phyloP scores from a whole-genome alignment of 2,113 vertebrate genomes.

The Lampris incognitus region DNA sequence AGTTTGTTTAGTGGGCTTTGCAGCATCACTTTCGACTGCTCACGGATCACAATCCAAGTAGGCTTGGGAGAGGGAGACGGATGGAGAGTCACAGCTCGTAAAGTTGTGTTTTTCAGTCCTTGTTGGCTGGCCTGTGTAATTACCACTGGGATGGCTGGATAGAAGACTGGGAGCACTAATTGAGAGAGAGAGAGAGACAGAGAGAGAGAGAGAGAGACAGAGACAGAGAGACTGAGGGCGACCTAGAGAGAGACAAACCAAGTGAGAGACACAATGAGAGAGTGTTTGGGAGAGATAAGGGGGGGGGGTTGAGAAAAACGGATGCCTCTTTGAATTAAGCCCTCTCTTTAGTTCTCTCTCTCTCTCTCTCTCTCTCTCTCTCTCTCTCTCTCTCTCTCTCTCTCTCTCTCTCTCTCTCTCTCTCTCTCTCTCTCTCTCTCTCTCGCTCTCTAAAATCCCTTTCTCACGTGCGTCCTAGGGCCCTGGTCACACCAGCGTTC shows the following conservation, averaged over 20 bases:
- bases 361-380: too few relatives aligned
- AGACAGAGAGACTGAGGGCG: background rate
- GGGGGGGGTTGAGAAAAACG: too few relatives aligned
- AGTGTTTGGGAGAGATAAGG: background rate
- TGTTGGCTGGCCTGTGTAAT: constrained; percentile 33
- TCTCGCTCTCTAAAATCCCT: too few relatives aligned
- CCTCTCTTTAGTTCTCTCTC: too few relatives aligned
- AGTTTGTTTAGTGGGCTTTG: constrained; percentile 44
- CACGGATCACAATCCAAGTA: constrained; percentile 47
- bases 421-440: too few relatives aligned
- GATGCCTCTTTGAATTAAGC: too few relatives aligned
- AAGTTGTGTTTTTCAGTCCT: constrained; percentile 38
- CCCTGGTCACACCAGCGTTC: too few relatives aligned
- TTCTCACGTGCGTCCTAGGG: too few relatives aligned
- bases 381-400: too few relatives aligned
- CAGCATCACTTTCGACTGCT: constrained; percentile 31
- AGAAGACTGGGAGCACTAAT: constrained; percentile 40
- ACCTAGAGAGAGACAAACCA: background rate
- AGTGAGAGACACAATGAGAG: background rate
- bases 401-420: too few relatives aligned
- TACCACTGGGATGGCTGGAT: constrained; percentile 42
- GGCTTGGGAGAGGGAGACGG: constrained; percentile 41
- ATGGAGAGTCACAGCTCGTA: constrained; percentile 66
- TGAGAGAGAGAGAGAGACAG: constrained; percentile 6
- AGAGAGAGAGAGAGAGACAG: background rate